Percentiles rank a stretch among this genome's conserved stretches.
These are phyloP conservation scores for Alouatta palliata DNA, from an alignment of 2,113 vertebrate species.

Conservation along the genomic window DNA sequence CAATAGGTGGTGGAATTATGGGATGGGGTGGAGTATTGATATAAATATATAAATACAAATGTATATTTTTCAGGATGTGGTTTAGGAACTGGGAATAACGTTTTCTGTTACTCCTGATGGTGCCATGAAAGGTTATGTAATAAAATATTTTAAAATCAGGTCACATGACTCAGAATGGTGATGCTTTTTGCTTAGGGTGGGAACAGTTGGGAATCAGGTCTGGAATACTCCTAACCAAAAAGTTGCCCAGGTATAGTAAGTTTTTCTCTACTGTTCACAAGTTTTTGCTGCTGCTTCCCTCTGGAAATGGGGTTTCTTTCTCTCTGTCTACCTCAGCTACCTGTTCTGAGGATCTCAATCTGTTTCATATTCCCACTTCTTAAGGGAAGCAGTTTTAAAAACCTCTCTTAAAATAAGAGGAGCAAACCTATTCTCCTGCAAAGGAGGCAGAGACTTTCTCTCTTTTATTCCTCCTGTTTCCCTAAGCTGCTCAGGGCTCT, in stretches of 20 bases:
- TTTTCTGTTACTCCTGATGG: conserved; percentile 84
- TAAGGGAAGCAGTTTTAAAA: conserved; percentile 31
- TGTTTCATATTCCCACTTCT: conserved; percentile 23
- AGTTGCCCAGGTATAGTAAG: neutral
- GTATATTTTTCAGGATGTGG: conserved; percentile 87
- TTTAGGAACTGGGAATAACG: conserved; percentile 83
- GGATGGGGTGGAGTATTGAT: conserved; percentile 71
- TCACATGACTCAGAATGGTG: conserved; percentile 66
- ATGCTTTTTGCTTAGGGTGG: conserved; percentile 39
- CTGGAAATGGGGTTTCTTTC: neutral
- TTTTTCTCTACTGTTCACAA: neutral
- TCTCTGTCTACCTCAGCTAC: neutral
- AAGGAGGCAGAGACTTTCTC: neutral
- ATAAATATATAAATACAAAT: conserved; percentile 83
- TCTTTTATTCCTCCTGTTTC: neutral
- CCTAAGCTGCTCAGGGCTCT: neutral
- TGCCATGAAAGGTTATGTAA: conserved; percentile 86
- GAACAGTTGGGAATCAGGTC: neutral
- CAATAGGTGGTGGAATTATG: conserved; percentile 72
- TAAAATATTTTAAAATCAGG: conserved; percentile 86
- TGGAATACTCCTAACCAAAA: neutral
- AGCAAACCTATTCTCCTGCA: neutral
- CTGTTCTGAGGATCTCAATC: conserved; percentile 14
- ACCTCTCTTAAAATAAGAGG: neutral
- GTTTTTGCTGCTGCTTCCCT: conserved; percentile 19